Evolutionary conservation across 2,888 invertebrate species (phyloP).

Genomic region (Hyposoter didymator): DNA sequence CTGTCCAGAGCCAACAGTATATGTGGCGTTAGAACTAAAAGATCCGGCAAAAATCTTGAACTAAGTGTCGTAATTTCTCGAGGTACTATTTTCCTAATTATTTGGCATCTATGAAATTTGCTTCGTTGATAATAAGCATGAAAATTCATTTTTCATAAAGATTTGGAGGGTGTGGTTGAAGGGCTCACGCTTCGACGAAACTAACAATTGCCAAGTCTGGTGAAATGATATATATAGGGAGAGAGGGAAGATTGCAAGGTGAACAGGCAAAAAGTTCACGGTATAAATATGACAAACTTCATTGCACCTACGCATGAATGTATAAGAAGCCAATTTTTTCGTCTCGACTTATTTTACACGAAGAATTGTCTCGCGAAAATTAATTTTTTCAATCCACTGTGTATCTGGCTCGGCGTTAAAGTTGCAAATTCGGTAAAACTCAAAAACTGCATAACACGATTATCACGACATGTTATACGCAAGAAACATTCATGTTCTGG

Average conservation of each 20-base stretch:
- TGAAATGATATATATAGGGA: neutral
- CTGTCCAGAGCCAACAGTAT: neutral
- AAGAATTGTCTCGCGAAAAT: neutral
- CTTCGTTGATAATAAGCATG: too few species aligned
- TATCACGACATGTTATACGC: neutral
- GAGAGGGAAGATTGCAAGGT: conserved; percentile 37
- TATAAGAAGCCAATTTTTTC: neutral
- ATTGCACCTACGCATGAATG: neutral
- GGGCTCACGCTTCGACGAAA: neutral
- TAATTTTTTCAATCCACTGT: neutral
- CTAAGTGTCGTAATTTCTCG: neutral
- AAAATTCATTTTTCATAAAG: neutral
- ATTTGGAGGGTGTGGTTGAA: neutral
- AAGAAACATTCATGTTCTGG: neutral
- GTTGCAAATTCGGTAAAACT: neutral
- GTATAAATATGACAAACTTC: conserved; percentile 1
- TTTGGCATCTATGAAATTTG: too few species aligned
- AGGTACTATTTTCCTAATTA: neutral
- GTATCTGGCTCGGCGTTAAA: neutral
- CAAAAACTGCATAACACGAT: neutral
- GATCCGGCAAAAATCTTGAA: too few species aligned
- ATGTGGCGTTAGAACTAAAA: neutral
- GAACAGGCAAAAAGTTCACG: conserved; percentile 16
- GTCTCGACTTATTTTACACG: neutral
- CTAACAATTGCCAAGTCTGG: neutral